Base-by-base conservation (phyloP, 2,113 vertebrate genomes). In the Eretmochelys imbricata region DNA sequence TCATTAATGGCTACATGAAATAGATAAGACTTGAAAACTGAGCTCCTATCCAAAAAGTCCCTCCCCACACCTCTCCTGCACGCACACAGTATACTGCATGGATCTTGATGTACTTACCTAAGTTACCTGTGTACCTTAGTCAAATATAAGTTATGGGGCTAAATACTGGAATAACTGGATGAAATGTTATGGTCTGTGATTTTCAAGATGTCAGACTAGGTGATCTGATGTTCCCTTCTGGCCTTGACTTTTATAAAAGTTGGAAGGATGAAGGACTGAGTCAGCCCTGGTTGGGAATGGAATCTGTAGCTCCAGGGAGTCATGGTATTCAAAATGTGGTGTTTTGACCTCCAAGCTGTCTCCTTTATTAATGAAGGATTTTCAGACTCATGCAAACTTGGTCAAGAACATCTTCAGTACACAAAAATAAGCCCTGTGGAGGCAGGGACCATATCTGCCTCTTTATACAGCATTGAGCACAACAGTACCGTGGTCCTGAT, bases 241-340 rank as follows among this genome's bases (percentile, higher is more conserved):
- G 31, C 90, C 12, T 72, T 92, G 89, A 89, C 94, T 82, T n/a
- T 38, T 80, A 86, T 84, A 35, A 79, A 55, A 94, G 38, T 93
- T 94, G 83, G 96, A 96, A 92, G 79, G 91, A 83, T 84, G 29
- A 96, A 90, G 87, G 65, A 89, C 51, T 89, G 55, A 88, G 53
- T 89, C 89, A 84, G 91, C 49, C 3, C 91, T 10, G 91, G 35
- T 19, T n/a, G 62, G 16, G 16, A n/a, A 69, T 69, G 35, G 62
- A 69, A 69, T 69, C 31, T 92, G 38, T 80, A 90, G 78, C 53
- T 89, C 35, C 53, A 57, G 83, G 27, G 50, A 95, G 62, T 69
- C 31, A 35, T n/a, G 92, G 83, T 85, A 78, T 76, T 82, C 89
- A 46, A 53, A 80, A 75, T 57, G 62, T 69, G 62, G 31, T 35